phyloP scores from a whole-genome alignment of 2,113 vertebrate species.

The Pongo pygmaeus region DNA sequence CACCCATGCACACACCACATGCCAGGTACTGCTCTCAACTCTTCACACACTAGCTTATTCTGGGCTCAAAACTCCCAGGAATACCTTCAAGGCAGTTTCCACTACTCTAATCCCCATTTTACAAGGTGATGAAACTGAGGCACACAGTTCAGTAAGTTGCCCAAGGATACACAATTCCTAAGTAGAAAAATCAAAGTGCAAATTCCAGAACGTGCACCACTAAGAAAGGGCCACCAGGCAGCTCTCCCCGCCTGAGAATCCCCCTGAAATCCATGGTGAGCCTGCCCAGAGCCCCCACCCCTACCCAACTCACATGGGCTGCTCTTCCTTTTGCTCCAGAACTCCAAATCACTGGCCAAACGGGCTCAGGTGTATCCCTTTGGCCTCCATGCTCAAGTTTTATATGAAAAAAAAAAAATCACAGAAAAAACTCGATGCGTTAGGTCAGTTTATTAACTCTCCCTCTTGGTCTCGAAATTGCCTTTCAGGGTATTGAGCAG shows the following conservation, averaged over 20 bases:
- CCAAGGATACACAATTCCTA: background rate
- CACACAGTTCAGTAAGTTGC: background rate
- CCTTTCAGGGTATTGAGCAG: background rate
- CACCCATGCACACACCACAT: fast-evolving
- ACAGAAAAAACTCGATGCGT: background rate
- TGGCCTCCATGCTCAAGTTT: background rate
- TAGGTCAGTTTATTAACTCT: background rate
- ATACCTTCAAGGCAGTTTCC: too few species aligned
- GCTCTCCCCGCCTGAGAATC: background rate
- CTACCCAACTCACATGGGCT: background rate
- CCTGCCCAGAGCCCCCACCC: too few species aligned
- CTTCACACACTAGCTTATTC: background rate
- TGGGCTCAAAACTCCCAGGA: background rate
- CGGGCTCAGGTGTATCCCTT: background rate
- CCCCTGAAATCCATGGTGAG: background rate
- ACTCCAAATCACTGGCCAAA: background rate
- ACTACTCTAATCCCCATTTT: background rate
- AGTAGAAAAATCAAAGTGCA: background rate
- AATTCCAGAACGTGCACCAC: background rate
- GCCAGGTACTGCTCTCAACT: background rate
- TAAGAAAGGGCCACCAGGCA: background rate
- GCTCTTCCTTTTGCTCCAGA: background rate
- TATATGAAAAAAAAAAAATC: background rate
- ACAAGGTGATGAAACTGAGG: background rate
- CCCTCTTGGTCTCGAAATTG: background rate